Conservation (phyloP, 1,140 invertebrate species). For the Sarcophaga bullata region DNA sequence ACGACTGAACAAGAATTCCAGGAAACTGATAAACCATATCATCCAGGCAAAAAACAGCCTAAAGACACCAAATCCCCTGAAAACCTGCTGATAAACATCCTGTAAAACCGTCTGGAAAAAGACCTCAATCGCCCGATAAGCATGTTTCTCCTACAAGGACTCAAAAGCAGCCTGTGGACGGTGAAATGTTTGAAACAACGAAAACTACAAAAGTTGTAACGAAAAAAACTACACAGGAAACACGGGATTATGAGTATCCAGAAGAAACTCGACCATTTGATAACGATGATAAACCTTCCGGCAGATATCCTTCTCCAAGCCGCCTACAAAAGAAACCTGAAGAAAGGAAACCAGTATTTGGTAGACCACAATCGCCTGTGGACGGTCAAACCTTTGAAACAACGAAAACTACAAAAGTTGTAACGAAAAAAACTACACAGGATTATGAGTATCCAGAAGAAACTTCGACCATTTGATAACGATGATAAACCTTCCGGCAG, state of each 20-base stretch:
- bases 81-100: neutral
- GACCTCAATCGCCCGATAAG: too few relatives aligned
- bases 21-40: neutral
- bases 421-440: too few relatives aligned
- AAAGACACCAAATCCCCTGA: neutral
- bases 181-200: neutral
- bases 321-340: too few relatives aligned
- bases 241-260: neutral
- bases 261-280: neutral
- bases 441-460: neutral
- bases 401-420: too few relatives aligned
- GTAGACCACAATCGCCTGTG: neutral
- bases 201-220: neutral
- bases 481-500: too few relatives aligned
- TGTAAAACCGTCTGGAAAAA: too few relatives aligned
- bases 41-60: neutral
- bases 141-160: neutral
- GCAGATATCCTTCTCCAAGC: too few relatives aligned
- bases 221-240: too few relatives aligned
- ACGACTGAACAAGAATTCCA: neutral
- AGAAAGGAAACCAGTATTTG: too few relatives aligned
- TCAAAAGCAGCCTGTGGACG: neutral
- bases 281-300: too few relatives aligned
- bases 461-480: too few relatives aligned
- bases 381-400: too few relatives aligned